Conservation (phyloP, 2,888 invertebrate genomes). For the Pristionchus japonicus region DNA sequence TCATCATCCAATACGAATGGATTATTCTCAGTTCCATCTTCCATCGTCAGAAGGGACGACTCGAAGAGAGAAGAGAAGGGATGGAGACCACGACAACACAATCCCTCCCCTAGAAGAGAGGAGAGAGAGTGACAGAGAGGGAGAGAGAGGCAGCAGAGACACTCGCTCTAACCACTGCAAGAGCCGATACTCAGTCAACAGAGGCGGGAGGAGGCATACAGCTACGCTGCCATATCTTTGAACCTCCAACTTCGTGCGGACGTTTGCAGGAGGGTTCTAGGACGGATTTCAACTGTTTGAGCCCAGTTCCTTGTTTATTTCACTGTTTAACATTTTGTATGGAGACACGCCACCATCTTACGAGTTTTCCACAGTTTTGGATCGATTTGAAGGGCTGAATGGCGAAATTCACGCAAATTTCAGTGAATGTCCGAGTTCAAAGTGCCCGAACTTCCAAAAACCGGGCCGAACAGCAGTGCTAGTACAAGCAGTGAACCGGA, state of each 20-base stretch:
- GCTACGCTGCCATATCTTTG: slow-evolving; percentile 6
- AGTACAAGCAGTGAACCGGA: neutral
- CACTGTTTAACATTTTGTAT: neutral
- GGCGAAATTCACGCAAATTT: neutral
- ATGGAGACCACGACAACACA: slow-evolving; percentile 19
- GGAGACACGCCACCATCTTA: neutral
- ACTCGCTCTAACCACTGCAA: neutral
- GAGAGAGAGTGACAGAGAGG: slow-evolving; percentile 5
- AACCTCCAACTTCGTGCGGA: neutral
- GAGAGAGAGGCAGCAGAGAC: neutral
- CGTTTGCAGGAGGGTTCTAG: neutral
- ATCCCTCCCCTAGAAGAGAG: neutral
- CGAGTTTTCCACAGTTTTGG: neutral
- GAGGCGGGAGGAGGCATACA: neutral
- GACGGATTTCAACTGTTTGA: neutral
- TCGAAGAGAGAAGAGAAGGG: neutral
- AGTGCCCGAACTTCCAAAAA: neutral
- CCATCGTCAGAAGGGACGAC: neutral
- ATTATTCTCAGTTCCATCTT: neutral
- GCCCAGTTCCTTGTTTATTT: neutral
- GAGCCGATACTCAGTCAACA: slow-evolving; percentile 26
- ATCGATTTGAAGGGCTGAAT: neutral
- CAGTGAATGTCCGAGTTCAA: slow-evolving; percentile 13
- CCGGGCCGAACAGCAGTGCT: neutral
- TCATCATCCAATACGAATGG: slow-evolving; percentile 19